Percentiles rank a stretch among this genome's conserved stretches.
These are phyloP conservation scores for Siniperca chuatsi DNA, from an alignment of 2,113 vertebrate genomes.

Conservation along the genomic window DNA sequence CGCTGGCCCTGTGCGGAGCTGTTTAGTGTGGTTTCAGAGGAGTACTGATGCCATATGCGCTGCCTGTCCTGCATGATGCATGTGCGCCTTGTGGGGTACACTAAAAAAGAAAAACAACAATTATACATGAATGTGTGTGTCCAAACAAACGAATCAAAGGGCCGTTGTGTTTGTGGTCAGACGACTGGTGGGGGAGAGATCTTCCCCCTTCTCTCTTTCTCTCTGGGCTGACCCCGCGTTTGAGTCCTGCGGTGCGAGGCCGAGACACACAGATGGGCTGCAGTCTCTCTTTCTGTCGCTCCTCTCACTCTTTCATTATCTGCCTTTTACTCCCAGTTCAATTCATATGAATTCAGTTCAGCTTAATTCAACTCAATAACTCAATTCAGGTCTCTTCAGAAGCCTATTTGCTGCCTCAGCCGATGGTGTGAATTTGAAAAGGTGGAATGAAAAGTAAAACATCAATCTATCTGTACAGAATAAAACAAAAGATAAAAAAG, in stretches of 20 bases:
- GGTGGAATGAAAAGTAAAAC: background rate
- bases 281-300: constrained; percentile 72
- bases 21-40: constrained; percentile 69
- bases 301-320: constrained; percentile 55
- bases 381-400: background rate
- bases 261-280: constrained; percentile 90
- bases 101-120: constrained; percentile 93
- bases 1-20: constrained; percentile 14
- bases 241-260: constrained; percentile 88
- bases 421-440: background rate
- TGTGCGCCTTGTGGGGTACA: constrained; percentile 88
- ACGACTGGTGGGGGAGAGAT: constrained; percentile 83
- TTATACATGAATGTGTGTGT: constrained; percentile 95
- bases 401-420: background rate
- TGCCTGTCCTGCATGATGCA: constrained; percentile 63
- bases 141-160: constrained; percentile 94
- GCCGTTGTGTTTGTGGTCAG: constrained; percentile 85
- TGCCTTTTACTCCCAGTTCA: constrained; percentile 47
- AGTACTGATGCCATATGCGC: constrained; percentile 68
- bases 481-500: background rate
- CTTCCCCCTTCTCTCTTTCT: constrained; percentile 76
- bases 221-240: constrained; percentile 86
- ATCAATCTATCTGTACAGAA: background rate
- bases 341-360: constrained; percentile 41
- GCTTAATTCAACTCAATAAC: constrained; percentile 46